A percentile compares a stretch with the other conserved stretches of the same genome.
These are phyloP conservation scores for Dolichotis patagonum DNA, from an alignment of 2,113 vertebrate species.

Conservation along the genomic window DNA sequence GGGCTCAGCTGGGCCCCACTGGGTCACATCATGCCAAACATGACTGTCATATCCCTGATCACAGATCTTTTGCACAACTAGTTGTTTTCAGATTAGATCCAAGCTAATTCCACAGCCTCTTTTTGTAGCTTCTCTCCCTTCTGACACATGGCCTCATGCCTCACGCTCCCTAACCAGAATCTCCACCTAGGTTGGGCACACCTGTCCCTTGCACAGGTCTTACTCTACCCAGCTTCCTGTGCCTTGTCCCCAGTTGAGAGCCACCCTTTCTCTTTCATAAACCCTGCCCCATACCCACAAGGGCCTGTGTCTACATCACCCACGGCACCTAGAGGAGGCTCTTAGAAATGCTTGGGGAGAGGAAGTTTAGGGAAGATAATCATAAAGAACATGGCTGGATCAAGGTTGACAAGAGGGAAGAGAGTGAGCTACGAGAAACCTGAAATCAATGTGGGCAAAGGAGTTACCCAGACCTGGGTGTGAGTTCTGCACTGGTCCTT, in stretches of 20 bases:
- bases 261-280: neutral
- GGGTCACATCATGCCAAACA: no score
- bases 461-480: neutral
- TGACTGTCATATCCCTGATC: accelerated
- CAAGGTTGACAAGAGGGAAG: neutral
- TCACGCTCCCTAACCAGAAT: neutral
- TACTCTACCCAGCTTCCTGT: neutral
- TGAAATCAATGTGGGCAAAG: neutral
- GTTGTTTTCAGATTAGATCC: neutral
- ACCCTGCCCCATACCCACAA: neutral
- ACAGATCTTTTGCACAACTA: neutral
- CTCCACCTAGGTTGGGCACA: no score
- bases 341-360: neutral
- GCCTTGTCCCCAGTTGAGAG: neutral
- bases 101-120: neutral
- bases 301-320: no score
- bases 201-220: no score
- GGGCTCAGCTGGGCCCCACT: neutral
- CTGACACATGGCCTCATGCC: neutral
- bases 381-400: neutral
- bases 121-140: neutral
- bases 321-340: neutral
- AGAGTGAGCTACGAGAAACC: neutral
- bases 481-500: neutral
- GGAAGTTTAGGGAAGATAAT: neutral